Percentiles rank a stretch among this genome's conserved stretches.
phyloP scores from a whole-genome alignment of 30 jellyfish, hydroid and myxozoan species.

The Hydractinia symbiolongicarpus region DNA sequence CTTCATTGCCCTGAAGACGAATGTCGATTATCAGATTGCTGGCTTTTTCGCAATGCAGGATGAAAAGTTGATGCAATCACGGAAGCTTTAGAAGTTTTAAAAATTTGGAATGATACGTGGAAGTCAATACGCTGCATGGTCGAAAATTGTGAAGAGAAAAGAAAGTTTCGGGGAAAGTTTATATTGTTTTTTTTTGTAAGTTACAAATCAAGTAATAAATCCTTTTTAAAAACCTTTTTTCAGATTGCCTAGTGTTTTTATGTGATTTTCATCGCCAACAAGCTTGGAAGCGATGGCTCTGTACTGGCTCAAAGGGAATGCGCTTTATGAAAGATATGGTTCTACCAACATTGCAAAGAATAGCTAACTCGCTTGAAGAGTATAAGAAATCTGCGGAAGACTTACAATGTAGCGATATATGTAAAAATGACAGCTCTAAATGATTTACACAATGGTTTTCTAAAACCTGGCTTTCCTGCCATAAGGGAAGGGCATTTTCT shows the following conservation, averaged over 20 bases:
- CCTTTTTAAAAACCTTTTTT: not conserved
- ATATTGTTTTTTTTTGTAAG: not conserved
- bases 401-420: not conserved
- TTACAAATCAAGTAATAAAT: not conserved
- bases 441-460: not conserved
- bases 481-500: not conserved
- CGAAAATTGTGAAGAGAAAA: constrained; percentile 22
- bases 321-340: not conserved
- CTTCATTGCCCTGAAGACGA: constrained; percentile 24
- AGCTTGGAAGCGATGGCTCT: not conserved
- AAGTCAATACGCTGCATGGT: constrained; percentile 19
- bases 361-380: not conserved
- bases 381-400: not conserved
- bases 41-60: constrained; percentile 22
- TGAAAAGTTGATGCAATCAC: constrained; percentile 19
- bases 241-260: not conserved
- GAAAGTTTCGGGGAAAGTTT: not conserved
- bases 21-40: not conserved
- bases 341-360: not conserved
- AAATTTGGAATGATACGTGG: constrained; percentile 20
- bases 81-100: constrained; percentile 12
- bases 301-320: not conserved
- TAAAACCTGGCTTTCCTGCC: constrained; percentile 4
- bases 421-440: not conserved
- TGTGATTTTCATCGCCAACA: constrained; percentile 1